phyloP scores from a whole-genome alignment of 1,140 invertebrate genomes.

The Uloborus diversus region DNA sequence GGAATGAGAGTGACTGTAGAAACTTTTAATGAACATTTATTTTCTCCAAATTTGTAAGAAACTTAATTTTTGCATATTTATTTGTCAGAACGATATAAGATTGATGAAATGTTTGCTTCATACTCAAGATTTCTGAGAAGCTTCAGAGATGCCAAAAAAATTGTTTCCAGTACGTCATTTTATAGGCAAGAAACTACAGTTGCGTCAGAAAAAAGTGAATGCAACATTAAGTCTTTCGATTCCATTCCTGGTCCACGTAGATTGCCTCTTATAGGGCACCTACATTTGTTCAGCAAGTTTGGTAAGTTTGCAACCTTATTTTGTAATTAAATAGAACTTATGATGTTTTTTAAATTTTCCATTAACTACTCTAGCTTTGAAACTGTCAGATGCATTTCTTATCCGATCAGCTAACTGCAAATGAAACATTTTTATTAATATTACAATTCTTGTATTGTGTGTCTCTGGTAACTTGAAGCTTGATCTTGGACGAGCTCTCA shows the following conservation, averaged over 20 bases:
- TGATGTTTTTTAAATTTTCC: neutral
- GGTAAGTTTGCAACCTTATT: slow-evolving; percentile 13
- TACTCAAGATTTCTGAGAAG: too few species aligned
- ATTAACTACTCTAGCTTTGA: neutral
- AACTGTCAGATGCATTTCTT: neutral
- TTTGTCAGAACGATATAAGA: too few species aligned
- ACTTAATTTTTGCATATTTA: too few species aligned
- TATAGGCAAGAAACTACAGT: too few species aligned
- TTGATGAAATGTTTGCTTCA: too few species aligned
- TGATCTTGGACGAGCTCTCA: neutral
- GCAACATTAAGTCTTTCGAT: slow-evolving; percentile 26
- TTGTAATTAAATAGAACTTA: neutral
- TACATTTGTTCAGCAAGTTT: slow-evolving; percentile 37
- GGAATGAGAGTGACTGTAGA: too few species aligned
- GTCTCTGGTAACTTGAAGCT: too few species aligned
- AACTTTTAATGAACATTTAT: too few species aligned
- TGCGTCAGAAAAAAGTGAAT: too few species aligned
- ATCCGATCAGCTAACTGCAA: neutral
- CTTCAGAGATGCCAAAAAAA: too few species aligned
- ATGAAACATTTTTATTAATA: neutral
- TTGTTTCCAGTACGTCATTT: too few species aligned
- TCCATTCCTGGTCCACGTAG: slow-evolving; percentile 29
- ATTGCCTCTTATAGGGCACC: slow-evolving; percentile 37
- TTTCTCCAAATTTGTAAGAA: too few species aligned
- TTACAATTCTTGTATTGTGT: neutral